Base-by-base conservation (phyloP, 2,113 vertebrate species). In the Trogon melanurus region DNA sequence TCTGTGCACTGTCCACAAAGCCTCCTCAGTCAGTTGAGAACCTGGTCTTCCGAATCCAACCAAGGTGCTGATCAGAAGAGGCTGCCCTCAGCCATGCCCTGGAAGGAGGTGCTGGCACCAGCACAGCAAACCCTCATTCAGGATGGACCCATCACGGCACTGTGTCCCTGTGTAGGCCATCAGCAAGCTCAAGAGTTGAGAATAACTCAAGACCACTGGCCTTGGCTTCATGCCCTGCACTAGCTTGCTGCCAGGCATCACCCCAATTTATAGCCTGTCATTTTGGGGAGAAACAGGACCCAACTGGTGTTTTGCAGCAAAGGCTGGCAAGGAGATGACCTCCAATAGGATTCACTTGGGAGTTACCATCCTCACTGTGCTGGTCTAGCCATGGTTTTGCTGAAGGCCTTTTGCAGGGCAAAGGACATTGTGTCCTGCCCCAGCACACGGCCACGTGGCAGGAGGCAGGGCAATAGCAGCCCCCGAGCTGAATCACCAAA, bases 191-290 rank as follows among this genome's bases (percentile, higher is more conserved):
- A 47, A 51, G 44, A 56, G 6, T 16, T 51, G 45, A 62, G 8
- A 36, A 8, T 29, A 34, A 18, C 34, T 34, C 60, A 9, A 2
- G 30, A 64, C 1, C 44, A 1, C 34, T 2, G 2, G 11, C 54
- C 45, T 30, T 20, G 13, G 4, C 36, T 27, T 9, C 73, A 79
- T 16, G 3, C 65, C 29, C 73, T 57, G 9, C 16, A 5, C 20
- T 9, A 7, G 27, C 47, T 48, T 44, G 0, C 30, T 51, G 8
- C 20, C 36, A 93, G 47, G 5, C 25, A 47, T 10, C 53, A 67
- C 29, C 57, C 12, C 26, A 16, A 0, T 13, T 58, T 16, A 10
- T 2, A 34, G 17, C 69, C 36, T 14, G 0, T 5, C 3, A 7
- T 66, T 87, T 48, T 10, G 26, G 38, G 44, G 61, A n/a, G 34